Conservation (phyloP, 2,888 invertebrate species). For the Actias luna region DNA sequence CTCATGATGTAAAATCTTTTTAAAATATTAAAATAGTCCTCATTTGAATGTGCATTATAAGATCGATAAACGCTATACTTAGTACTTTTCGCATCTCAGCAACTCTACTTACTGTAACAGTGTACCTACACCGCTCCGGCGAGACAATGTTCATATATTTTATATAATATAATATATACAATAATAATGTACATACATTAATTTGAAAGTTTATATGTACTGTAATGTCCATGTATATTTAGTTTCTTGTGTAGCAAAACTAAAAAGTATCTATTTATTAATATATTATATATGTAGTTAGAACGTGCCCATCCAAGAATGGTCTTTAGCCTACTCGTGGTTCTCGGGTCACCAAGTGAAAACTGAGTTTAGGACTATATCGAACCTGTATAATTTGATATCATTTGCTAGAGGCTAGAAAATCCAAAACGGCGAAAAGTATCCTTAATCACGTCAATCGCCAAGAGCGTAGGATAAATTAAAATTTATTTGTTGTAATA, state of each 20-base stretch:
- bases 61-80: neutral
- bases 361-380: neutral
- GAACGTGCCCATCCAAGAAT: neutral
- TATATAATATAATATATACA: no score
- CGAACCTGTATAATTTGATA: no score
- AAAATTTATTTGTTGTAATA: no score
- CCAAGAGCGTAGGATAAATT: no score
- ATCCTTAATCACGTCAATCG: no score
- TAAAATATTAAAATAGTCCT: neutral
- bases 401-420: no score
- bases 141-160: no score
- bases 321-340: neutral
- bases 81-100: neutral
- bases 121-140: neutral
- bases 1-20: neutral
- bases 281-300: neutral
- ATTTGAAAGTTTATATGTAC: neutral
- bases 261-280: neutral
- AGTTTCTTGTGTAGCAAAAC: neutral
- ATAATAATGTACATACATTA: neutral
- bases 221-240: neutral
- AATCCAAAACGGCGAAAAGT: no score
- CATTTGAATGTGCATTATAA: neutral
- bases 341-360: neutral
- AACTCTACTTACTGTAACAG: neutral